phyloP scores from a whole-genome alignment of 30 jellyfish, hydroid and myxozoan genomes.

The Clytia hemisphaerica region DNA sequence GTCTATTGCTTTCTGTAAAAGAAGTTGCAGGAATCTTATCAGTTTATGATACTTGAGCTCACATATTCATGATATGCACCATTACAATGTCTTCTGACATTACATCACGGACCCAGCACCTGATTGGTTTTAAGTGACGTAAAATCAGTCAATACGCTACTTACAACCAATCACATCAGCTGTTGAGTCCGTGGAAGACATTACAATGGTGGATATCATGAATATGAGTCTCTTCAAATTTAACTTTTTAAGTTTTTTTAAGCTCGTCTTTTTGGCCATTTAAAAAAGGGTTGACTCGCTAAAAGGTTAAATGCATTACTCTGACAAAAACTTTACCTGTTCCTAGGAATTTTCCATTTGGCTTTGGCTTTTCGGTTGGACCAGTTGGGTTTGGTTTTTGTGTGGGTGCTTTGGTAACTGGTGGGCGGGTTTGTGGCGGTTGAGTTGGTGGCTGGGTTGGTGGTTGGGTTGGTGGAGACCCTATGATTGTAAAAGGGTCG shows the following conservation, averaged over 20 bases:
- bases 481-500: not conserved
- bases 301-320: no score
- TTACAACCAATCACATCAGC: no score
- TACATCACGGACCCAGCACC: no score
- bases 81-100: no score
- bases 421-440: slow-evolving; percentile 42
- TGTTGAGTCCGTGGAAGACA: no score
- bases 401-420: slow-evolving; percentile 29
- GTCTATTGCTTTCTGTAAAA: no score
- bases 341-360: slow-evolving; percentile 10
- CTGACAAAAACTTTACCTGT: slow-evolving; percentile 3
- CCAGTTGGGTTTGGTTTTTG: slow-evolving; percentile 47
- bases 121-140: no score
- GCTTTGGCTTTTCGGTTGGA: not conserved
- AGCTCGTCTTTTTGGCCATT: not conserved
- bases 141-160: no score
- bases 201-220: no score
- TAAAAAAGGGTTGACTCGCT: not conserved
- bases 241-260: not conserved
- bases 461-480: slow-evolving; percentile 12
- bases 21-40: no score
- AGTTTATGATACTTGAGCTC: no score
- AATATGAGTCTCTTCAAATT: not conserved
- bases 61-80: no score
- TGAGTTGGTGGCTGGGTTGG: slow-evolving; percentile 37